A percentile compares a stretch with the other conserved stretches of the same genome.
phyloP scores from a whole-genome alignment of 2,113 vertebrate species.

The Ursus arctos region DNA sequence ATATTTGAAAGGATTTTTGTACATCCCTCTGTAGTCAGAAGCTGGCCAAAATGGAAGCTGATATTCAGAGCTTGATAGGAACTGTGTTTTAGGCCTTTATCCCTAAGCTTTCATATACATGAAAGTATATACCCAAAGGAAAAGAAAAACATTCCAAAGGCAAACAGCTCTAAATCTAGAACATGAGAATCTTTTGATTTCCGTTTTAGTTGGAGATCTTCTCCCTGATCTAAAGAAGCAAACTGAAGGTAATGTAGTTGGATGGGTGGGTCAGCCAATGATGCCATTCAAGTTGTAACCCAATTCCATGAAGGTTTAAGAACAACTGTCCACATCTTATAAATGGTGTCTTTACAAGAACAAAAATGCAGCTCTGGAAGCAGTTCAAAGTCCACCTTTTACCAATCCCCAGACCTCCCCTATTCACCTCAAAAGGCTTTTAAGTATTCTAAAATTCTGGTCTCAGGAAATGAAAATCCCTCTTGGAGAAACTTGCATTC shows the following conservation, averaged over 20 bases:
- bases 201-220: neutral
- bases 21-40: neutral
- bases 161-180: neutral
- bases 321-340: neutral
- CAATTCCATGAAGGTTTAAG: neutral
- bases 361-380: neutral
- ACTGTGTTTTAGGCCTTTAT: neutral
- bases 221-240: neutral
- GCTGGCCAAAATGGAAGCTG: neutral
- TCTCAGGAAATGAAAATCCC: neutral
- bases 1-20: neutral
- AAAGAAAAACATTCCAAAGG: neutral
- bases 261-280: neutral
- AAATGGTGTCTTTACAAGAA: neutral
- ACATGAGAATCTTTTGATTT: neutral
- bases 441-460: neutral
- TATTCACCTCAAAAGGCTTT: neutral
- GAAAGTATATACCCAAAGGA: neutral
- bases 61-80: neutral
- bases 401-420: neutral
- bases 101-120: neutral
- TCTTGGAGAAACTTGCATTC: neutral
- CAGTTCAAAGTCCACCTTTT: neutral
- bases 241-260: neutral
- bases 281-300: neutral